Evolutionary conservation across 1,140 invertebrate species (phyloP), one percentile per base, ranked within the genome.

Genomic region (Drosophila asahinai): DNA sequence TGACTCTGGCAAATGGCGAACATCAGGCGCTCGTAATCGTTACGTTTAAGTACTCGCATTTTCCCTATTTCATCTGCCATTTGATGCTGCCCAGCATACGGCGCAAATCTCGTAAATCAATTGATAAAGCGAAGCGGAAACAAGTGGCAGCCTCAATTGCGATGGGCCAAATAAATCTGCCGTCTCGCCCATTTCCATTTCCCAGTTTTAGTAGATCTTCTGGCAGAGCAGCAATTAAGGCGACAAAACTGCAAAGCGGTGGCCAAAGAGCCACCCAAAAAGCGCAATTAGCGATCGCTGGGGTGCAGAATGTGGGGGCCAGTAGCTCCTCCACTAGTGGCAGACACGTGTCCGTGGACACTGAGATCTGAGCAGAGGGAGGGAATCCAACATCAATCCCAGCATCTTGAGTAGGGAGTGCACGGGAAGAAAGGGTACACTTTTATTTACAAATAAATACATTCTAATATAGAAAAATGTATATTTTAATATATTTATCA

Each of bases 101-200:
- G 51, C 27, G 55, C 66, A 74, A 68, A 86, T 76, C 83, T 90
- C 86, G 89, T 91, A 91, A 91, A 91, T 91, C 87, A 91, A 89
- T 91, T 91, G 87, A 91, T 91, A 91, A 91, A 91, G 81, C 89
- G 89, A 91, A 91, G 75, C 87, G 87, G 87, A 91, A 91, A 89
- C 83, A 91, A 91, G 83, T 91, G 89, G 83, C 83, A 89, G 72
- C 83, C 76, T 73, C 81, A 90, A 87, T 87, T 90, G 82, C 82
- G 77, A 66, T 84, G 58, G 72, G 42, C 66, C 58, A 83, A 91
- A 91, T 87, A 89, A 90, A 87, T 89, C 84, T 84, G 83, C 77
- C 57, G 52, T 17, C 45, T 17, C 45, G 71, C 71, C 15, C 70
- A 55, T 75, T 76, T 73, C 15, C 70, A 55, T 75, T 76, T 73